A percentile compares a stretch with the other conserved stretches of the same genome.
Conservation (phyloP, 2,113 vertebrate species). For the Antigone vipio region DNA sequence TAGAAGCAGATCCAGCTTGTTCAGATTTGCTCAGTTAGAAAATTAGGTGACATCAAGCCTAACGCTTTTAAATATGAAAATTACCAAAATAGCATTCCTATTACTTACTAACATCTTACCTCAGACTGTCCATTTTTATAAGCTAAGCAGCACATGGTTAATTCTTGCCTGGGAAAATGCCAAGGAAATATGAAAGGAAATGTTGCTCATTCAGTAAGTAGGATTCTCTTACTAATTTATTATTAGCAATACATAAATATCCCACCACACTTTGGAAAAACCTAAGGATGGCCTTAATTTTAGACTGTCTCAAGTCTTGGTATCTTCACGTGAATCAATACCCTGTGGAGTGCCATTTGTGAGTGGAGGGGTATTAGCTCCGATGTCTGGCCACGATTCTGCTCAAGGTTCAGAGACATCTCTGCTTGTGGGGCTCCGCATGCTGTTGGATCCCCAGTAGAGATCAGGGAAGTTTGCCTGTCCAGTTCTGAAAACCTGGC, state of each 20-base stretch:
- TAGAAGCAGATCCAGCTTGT: conserved; percentile 24
- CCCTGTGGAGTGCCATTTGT: not conserved
- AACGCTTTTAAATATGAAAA: conserved; percentile 30
- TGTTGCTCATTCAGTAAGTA: not conserved
- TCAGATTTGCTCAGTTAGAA: conserved; percentile 50
- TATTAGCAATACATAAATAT: not conserved
- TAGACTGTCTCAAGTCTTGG: not conserved
- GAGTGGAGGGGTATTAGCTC: not conserved
- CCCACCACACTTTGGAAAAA: not conserved
- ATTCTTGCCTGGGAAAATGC: not conserved
- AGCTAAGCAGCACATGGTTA: not conserved
- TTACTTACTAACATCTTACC: not conserved
- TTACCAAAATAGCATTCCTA: not conserved
- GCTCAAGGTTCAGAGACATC: not conserved
- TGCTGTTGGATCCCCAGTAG: not conserved
- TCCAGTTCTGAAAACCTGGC: not conserved
- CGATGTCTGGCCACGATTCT: not conserved
- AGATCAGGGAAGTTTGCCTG: not conserved
- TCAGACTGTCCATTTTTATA: not conserved
- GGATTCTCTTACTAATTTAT: not conserved
- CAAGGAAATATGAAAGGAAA: not conserved
- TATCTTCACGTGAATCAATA: not conserved
- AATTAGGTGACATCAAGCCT: conserved; percentile 50
- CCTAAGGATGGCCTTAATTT: not conserved
- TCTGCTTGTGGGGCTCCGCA: not conserved